Evolutionary conservation across 2,797 vertebrate species (phyloP).

Genomic region (Zalophus californianus): DNA sequence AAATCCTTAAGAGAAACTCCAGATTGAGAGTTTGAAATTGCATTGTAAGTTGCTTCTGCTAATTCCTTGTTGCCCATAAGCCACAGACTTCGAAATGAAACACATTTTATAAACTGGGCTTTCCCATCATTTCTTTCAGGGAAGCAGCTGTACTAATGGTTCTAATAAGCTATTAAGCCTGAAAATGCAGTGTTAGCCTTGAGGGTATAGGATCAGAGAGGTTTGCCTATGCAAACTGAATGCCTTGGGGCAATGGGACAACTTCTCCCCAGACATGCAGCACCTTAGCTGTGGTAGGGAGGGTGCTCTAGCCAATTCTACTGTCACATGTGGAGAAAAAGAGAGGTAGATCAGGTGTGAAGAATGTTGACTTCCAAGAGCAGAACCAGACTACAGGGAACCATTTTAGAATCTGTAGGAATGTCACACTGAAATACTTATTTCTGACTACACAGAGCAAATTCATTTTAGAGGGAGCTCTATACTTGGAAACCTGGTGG

Average conservation of each 20-base stretch:
- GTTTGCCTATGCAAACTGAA: neutral
- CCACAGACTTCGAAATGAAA: slow-evolving; percentile 69
- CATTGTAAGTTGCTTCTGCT: slow-evolving; percentile 42
- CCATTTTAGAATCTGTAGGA: neutral
- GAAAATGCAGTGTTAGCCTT: slow-evolving; percentile 2
- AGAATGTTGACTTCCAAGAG: neutral
- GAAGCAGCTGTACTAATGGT: slow-evolving; percentile 67
- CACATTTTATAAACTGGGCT: slow-evolving; percentile 62
- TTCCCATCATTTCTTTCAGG: slow-evolving; percentile 56
- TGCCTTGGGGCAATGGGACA: neutral
- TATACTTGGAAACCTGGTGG: neutral
- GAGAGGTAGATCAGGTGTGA: neutral
- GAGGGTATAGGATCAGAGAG: neutral
- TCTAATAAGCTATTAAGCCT: slow-evolving; percentile 64
- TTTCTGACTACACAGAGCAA: neutral
- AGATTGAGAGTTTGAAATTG: slow-evolving; percentile 54
- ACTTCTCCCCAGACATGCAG: neutral
- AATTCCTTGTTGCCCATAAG: slow-evolving; percentile 56
- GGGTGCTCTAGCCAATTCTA: neutral
- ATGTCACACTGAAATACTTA: neutral
- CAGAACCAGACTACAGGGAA: neutral
- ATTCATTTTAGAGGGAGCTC: neutral
- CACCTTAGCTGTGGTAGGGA: neutral
- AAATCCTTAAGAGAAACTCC: neutral
- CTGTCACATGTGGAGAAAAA: neutral